Evolutionary conservation across 2,797 vertebrate species (phyloP).

Genomic region (Pogonophryne albipinna): DNA sequence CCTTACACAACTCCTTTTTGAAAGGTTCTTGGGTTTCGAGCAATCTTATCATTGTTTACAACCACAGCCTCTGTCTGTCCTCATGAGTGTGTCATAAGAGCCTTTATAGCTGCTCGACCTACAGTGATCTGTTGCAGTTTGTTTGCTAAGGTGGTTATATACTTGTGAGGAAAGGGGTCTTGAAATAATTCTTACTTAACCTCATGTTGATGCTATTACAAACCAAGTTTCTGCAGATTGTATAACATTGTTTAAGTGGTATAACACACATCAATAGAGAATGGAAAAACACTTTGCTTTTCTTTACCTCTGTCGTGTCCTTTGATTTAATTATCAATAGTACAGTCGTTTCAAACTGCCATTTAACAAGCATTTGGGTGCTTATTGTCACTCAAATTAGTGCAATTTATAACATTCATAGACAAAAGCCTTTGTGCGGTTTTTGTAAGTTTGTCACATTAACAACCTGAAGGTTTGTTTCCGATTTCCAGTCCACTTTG

Average conservation of each 20-base stretch:
- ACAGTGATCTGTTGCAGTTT: neutral
- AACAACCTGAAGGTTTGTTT: no score
- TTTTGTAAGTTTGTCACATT: neutral
- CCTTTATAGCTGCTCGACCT: conserved; percentile 11
- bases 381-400: conserved; percentile 1
- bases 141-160: conserved; percentile 3
- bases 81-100: conserved; percentile 17
- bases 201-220: neutral
- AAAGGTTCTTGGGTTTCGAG: conserved; percentile 30
- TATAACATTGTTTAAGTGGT: neutral
- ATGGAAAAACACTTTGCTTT: neutral
- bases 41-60: conserved; percentile 45
- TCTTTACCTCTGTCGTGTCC: neutral
- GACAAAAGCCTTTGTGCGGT: neutral
- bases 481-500: no score
- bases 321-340: neutral
- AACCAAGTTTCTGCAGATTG: neutral
- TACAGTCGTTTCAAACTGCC: neutral
- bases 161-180: neutral
- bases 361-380: neutral
- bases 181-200: neutral
- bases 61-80: conserved; percentile 12
- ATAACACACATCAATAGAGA: neutral
- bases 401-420: neutral
- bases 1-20: neutral